A percentile compares a stretch with the other conserved stretches of the same genome.
Conservation (phyloP, 2,888 invertebrate species). For the Drosophila paranaensis region DNA sequence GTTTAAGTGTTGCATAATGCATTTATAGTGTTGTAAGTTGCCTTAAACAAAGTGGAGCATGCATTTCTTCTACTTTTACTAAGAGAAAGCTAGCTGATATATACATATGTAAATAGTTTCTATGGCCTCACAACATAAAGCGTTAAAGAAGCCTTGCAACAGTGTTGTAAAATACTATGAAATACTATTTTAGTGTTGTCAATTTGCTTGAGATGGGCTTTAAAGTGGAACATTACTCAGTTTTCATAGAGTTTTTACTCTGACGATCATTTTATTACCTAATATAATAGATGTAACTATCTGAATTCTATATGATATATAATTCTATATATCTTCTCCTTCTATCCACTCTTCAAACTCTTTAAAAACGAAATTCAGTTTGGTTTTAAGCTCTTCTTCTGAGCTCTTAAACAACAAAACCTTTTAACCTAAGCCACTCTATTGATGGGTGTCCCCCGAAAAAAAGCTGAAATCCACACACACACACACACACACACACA, state of each 20-base stretch:
- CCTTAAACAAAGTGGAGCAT: background rate
- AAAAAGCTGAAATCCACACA: background rate
- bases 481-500: slow-evolving; percentile 3
- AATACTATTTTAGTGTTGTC: background rate
- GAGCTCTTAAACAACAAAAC: slow-evolving; percentile 49
- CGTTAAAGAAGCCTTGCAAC: background rate
- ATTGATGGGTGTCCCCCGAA: slow-evolving; percentile 51
- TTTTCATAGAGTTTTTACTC: too few species aligned
- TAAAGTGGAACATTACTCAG: too few species aligned
- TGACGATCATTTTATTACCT: background rate
- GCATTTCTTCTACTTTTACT: background rate
- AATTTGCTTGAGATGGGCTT: background rate
- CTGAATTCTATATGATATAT: background rate
- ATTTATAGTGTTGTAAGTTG: background rate
- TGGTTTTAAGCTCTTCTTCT: background rate
- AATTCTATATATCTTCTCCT: background rate
- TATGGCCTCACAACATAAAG: background rate
- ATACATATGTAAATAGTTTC: background rate
- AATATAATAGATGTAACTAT: background rate
- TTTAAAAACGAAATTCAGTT: slow-evolving; percentile 4
- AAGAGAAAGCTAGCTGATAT: too few species aligned
- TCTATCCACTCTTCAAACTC: background rate
- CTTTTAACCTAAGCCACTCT: slow-evolving; percentile 70
- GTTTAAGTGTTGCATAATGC: background rate
- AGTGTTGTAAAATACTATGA: background rate